Evolutionary conservation across 2,797 vertebrate species (phyloP), one percentile per base, ranked within the genome.

Genomic region (Anolis apletophallus): DNA sequence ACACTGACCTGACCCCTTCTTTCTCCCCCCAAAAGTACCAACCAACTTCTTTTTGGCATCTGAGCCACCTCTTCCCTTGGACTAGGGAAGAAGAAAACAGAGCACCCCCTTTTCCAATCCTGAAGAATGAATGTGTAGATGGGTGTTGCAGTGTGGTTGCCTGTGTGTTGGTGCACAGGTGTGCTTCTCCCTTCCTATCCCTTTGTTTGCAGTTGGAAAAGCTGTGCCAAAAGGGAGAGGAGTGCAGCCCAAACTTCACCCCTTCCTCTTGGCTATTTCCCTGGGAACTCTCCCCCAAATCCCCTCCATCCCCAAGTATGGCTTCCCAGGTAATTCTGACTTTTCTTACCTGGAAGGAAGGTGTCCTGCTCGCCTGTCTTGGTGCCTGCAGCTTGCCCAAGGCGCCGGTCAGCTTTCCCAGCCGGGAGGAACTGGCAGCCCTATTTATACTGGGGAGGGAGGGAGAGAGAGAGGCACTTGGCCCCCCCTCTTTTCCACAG

Each of bases 401-500:
- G 75, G 11, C 1, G 4, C 12, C 73, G 2, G 34, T n/a, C 75
- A 19, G 57, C 23, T 34, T 11, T 61, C 64, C 64, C 67, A 10
- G n/a, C 55, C 1, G 7, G 11, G 34, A 21, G 50, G n/a, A 19
- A 54, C 75, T 5, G 2, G 81, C 67, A 36, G 46, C 36, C 67
- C 74, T 83, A 79, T 87, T 79, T 87, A 87, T 87, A 83, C 36
- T 0, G 26, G 74, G 81, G 54, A 78, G 80, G 5, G 40, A 40
- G 40, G 5, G 40, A n/a, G n/a, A n/a, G 9, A n/a, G 46, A 46
- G 46, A 46, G 46, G 46, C 46, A 46, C 46, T 46, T 1, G 5
- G 46, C 71, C 74, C 32, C 32, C 11, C 21, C 29, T 36, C 32
- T 46, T 75, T 19, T 23, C 77, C 2, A 54, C 61, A 19, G 40